A percentile compares a stretch with the other conserved stretches of the same genome.
Conservation (phyloP, 2,888 invertebrate species). For the Torymus auratus region DNA sequence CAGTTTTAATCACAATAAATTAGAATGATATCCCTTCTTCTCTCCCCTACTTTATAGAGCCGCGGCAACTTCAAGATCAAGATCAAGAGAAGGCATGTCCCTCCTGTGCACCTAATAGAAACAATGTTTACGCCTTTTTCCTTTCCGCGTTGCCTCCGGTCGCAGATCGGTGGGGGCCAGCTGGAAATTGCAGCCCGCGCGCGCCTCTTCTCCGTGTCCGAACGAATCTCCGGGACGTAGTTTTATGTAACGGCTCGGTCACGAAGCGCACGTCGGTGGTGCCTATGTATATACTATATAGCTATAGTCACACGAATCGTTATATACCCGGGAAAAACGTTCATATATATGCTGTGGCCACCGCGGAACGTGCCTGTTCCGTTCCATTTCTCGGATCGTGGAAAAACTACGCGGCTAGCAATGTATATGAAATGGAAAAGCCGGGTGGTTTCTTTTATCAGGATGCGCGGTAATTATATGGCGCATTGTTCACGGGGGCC, state of each 20-base stretch:
- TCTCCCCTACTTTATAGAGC: neutral
- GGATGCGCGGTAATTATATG: neutral
- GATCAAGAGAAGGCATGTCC: neutral
- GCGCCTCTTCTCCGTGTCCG: slow-evolving; percentile 49
- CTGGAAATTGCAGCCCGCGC: slow-evolving; percentile 42
- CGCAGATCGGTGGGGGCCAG: neutral
- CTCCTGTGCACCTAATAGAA: neutral
- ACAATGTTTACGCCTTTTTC: slow-evolving; percentile 32
- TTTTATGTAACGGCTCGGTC: slow-evolving; percentile 65
- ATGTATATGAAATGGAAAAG: slow-evolving; percentile 2
- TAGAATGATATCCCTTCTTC: neutral
- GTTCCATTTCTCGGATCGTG: slow-evolving; percentile 24
- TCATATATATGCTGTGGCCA: slow-evolving; percentile 12
- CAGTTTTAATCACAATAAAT: slow-evolving; percentile 20
- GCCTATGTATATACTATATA: neutral
- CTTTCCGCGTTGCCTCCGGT: slow-evolving; percentile 1
- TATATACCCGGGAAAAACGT: slow-evolving; percentile 38
- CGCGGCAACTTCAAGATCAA: slow-evolving; percentile 22
- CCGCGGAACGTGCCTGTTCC: slow-evolving; percentile 20
- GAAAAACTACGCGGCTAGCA: slow-evolving; percentile 17
- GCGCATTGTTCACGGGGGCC: slow-evolving; percentile 15
- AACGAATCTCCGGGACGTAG: slow-evolving; percentile 57
- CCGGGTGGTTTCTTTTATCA: neutral
- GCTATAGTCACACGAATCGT: slow-evolving; percentile 58
- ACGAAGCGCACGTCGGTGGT: slow-evolving; percentile 60